Conservation (phyloP, 2,113 vertebrate genomes). For the Gallinago undulata region DNA sequence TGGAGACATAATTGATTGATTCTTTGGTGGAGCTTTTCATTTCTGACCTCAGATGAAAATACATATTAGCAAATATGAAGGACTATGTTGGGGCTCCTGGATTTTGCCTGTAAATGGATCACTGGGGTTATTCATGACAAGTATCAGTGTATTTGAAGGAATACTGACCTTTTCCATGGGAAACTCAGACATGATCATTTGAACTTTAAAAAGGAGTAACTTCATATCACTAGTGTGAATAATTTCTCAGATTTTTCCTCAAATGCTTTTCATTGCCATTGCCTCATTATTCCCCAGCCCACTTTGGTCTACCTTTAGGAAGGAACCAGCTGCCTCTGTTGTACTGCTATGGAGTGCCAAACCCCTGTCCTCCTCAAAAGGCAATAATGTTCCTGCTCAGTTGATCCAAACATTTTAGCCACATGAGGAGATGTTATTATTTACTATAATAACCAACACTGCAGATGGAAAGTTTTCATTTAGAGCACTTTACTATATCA, state of each 20-base stretch:
- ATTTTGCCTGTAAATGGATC: background rate
- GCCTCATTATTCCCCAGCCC: background rate
- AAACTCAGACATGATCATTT: background rate
- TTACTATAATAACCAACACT: background rate
- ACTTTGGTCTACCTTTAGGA: background rate
- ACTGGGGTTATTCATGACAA: background rate
- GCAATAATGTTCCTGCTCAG: background rate
- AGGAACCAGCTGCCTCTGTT: background rate
- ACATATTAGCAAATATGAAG: background rate
- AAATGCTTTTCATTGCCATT: background rate
- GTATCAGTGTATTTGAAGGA: background rate
- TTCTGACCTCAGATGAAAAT: background rate
- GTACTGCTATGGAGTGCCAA: background rate
- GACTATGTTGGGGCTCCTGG: background rate
- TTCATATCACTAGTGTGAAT: background rate
- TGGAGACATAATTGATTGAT: background rate
- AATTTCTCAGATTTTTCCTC: background rate
- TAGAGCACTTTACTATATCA: background rate
- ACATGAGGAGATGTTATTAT: background rate
- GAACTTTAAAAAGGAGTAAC: background rate
- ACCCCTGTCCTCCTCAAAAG: background rate
- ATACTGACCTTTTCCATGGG: background rate
- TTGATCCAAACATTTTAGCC: background rate
- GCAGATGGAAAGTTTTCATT: background rate
- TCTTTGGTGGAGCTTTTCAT: background rate